phyloP scores from a whole-genome alignment of 2,113 vertebrate species.

The Brienomyrus brachyistius region DNA sequence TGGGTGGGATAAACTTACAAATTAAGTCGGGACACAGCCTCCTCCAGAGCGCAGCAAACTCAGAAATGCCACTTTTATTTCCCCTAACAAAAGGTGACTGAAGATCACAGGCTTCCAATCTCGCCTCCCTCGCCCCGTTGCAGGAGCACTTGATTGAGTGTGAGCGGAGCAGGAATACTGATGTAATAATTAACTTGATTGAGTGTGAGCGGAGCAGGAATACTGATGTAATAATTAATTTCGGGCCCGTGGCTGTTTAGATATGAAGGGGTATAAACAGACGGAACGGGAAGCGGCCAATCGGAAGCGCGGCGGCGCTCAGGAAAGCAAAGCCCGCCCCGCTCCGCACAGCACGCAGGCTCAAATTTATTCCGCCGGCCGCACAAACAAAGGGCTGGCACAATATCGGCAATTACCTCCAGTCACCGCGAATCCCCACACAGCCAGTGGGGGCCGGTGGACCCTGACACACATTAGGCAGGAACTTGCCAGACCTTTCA shows the following conservation, averaged over 20 bases:
- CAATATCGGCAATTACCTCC: background rate
- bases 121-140: slow-evolving; percentile 19
- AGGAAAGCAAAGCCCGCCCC: background rate
- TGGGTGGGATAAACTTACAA: slow-evolving; percentile 33
- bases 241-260: slow-evolving; percentile 31
- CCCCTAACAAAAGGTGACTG: slow-evolving; percentile 18
- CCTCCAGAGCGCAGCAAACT: background rate
- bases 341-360: background rate
- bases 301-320: background rate
- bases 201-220: slow-evolving; percentile 34
- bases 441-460: background rate
- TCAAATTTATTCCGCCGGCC: background rate
- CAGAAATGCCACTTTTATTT: slow-evolving; percentile 17
- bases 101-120: slow-evolving; percentile 20
- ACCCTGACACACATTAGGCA: background rate
- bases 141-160: slow-evolving; percentile 35
- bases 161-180: slow-evolving; percentile 33
- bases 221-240: slow-evolving; percentile 39
- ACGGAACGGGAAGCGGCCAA: background rate
- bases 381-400: background rate
- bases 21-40: slow-evolving; percentile 30
- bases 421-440: background rate
- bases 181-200: slow-evolving; percentile 41
- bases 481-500: background rate
- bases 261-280: slow-evolving; percentile 30